These are phyloP conservation scores for Protomyctophum bolini DNA, from an alignment of 2,113 vertebrate species.

Conservation along the genomic window DNA sequence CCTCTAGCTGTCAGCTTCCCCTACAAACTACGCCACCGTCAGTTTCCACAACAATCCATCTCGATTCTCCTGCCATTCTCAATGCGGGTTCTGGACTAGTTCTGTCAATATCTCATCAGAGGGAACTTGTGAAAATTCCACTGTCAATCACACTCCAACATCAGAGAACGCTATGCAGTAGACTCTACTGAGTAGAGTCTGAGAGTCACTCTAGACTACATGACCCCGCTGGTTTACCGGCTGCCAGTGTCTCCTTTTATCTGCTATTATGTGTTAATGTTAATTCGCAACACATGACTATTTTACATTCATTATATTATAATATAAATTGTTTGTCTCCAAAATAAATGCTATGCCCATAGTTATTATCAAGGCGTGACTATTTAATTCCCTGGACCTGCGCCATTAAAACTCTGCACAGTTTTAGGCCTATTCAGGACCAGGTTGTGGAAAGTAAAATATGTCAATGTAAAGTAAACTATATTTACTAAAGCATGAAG, in stretches of 20 bases:
- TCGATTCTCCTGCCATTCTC: not conserved
- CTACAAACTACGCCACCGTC: constrained; percentile 31
- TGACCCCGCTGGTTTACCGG: too few species aligned
- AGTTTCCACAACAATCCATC: not conserved
- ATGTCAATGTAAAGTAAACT: too few species aligned
- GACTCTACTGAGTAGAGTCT: too few species aligned
- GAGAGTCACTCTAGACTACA: too few species aligned
- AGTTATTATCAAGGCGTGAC: not conserved
- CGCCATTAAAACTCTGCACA: too few species aligned
- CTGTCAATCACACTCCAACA: not conserved
- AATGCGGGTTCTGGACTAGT: too few species aligned
- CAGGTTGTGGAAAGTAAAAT: not conserved
- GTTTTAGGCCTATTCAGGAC: too few species aligned
- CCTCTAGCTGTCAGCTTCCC: not conserved
- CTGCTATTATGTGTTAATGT: too few species aligned
- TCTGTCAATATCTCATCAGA: not conserved
- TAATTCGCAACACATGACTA: too few species aligned
- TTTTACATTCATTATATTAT: not conserved
- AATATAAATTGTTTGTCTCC: not conserved
- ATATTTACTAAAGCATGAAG: too few species aligned
- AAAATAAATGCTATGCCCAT: not conserved
- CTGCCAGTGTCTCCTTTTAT: too few species aligned
- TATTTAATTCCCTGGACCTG: not conserved
- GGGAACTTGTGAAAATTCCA: not conserved
- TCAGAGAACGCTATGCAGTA: constrained; percentile 5